These are phyloP conservation scores for Drosophila littoralis DNA, from an alignment of 1,140 invertebrate species.

Conservation along the genomic window DNA sequence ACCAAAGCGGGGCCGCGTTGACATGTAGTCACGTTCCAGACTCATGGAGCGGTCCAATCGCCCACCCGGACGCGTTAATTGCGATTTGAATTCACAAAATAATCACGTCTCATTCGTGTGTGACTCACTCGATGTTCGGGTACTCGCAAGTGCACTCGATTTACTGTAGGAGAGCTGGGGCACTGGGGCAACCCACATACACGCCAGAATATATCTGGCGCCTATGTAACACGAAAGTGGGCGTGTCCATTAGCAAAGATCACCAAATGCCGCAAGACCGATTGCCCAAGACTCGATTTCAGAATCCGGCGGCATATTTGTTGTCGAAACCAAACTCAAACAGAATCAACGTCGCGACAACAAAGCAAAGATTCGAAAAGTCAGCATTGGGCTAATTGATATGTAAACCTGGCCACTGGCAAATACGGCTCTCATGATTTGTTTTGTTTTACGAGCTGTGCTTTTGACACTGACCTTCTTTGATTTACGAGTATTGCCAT, in stretches of 20 bases:
- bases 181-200: background rate
- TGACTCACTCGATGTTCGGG: slow-evolving; percentile 25
- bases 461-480: slow-evolving; percentile 55
- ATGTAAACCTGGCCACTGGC: slow-evolving; percentile 55
- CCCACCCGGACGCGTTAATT: slow-evolving; percentile 18
- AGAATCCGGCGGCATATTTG: slow-evolving; percentile 9
- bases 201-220: background rate
- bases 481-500: slow-evolving; percentile 29
- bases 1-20: slow-evolving; percentile 11
- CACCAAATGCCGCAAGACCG: background rate
- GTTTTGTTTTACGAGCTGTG: slow-evolving; percentile 11
- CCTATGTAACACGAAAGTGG: background rate
- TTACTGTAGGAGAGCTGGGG: background rate
- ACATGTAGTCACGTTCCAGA: slow-evolving; percentile 29
- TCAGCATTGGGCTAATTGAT: slow-evolving; percentile 60
- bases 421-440: background rate
- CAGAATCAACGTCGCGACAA: slow-evolving; percentile 7
- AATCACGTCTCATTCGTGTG: slow-evolving; percentile 26
- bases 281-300: slow-evolving; percentile 12
- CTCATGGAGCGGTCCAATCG: background rate
- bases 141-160: slow-evolving; percentile 4
- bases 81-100: slow-evolving; percentile 32
- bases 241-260: background rate
- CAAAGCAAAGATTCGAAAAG: background rate
- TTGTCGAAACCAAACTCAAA: slow-evolving; percentile 22